Evolutionary conservation across 2,797 vertebrate genomes (phyloP).

Genomic region (Cossypha heuglini): DNA sequence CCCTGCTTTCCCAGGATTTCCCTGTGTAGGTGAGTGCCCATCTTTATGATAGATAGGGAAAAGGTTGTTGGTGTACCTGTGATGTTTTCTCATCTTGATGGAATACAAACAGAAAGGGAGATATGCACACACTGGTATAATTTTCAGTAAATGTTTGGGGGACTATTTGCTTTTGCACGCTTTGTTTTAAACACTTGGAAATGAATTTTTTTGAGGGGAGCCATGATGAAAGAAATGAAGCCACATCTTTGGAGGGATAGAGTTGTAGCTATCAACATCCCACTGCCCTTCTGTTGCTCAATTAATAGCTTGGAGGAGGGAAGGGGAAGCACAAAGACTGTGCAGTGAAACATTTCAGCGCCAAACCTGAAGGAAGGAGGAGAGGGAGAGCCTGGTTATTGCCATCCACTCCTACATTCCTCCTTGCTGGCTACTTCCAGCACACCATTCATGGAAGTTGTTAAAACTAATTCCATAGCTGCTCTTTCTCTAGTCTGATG

Average conservation of each 20-base stretch:
- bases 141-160: not conserved
- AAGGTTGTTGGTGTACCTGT: not conserved
- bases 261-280: not conserved
- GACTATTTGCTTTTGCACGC: not conserved
- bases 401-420: not conserved
- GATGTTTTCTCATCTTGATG: not conserved
- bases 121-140: not conserved
- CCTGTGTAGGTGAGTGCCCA: not conserved
- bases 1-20: not conserved
- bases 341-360: not conserved
- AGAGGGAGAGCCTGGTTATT: not conserved
- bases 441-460: not conserved
- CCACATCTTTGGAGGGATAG: not conserved
- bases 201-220: not conserved
- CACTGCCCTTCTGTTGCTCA: accelerated
- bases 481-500: not conserved
- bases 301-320: not conserved
- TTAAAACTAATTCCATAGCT: not conserved
- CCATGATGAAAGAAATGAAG: not conserved
- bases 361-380: not conserved
- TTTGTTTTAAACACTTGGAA: not conserved
- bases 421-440: not conserved
- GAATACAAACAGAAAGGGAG: not conserved
- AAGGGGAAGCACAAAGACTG: not conserved
- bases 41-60: not conserved